These are phyloP conservation scores for Eumacrocentrus americanus DNA, from an alignment of 2,888 invertebrate genomes.

Conservation along the genomic window DNA sequence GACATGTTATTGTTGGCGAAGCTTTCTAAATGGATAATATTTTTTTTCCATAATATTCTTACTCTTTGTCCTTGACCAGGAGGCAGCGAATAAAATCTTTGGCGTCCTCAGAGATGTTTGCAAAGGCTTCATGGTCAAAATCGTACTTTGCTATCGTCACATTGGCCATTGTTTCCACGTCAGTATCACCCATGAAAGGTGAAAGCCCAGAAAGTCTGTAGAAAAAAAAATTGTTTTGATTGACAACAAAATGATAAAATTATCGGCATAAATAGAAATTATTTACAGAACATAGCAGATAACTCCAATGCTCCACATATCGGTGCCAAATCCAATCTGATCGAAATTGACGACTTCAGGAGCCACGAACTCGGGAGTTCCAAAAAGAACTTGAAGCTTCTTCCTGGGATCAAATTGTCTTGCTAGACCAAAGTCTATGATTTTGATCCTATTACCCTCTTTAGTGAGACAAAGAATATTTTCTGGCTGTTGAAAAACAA, in stretches of 20 bases:
- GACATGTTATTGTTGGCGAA: background rate
- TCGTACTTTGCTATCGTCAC: slow-evolving; percentile 97
- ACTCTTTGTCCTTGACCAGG: slow-evolving; percentile 91
- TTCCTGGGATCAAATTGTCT: slow-evolving; percentile 89
- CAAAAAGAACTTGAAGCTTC: slow-evolving; percentile 92
- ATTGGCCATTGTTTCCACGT: slow-evolving; percentile 98
- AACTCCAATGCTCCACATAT: slow-evolving; percentile 99
- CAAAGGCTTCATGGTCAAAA: slow-evolving; percentile 96
- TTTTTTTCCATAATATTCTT: slow-evolving; percentile 63
- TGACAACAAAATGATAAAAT: background rate
- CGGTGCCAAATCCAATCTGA: slow-evolving; percentile 92
- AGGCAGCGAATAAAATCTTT: slow-evolving; percentile 95
- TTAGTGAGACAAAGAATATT: slow-evolving; percentile 96
- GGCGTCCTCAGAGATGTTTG: slow-evolving; percentile 91
- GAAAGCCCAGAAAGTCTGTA: slow-evolving; percentile 89
- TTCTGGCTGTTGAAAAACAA: slow-evolving; percentile 76
- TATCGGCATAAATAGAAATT: slow-evolving; percentile 26
- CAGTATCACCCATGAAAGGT: slow-evolving; percentile 98
- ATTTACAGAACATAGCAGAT: slow-evolving; percentile 98
- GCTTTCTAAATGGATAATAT: background rate
- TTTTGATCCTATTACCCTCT: slow-evolving; percentile 97
- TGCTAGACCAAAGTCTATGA: slow-evolving; percentile 98
- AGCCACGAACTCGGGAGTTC: slow-evolving; percentile 98
- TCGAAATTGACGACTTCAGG: slow-evolving; percentile 99
- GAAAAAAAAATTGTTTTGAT: background rate